Evolutionary conservation across 2,113 vertebrate species (phyloP), one percentile per base, ranked within the genome.

Genomic region (Clarias macrocephalus): DNA sequence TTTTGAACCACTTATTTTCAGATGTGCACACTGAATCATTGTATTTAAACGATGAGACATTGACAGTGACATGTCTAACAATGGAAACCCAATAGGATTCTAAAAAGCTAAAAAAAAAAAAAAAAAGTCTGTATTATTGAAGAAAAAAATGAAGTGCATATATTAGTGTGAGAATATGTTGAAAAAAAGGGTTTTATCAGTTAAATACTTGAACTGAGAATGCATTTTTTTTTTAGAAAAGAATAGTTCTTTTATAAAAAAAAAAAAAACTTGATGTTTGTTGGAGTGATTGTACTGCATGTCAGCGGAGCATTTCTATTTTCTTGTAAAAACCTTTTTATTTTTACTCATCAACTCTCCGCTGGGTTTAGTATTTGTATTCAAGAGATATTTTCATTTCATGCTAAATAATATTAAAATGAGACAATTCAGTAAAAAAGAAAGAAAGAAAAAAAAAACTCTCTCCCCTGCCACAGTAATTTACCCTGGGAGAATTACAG

Each of bases 31-130:
- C 23, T 65, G 81, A 87, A 79, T 83, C 68, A 82, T 42, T 84
- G 72, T 87, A 79, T 83, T 83, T 83, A 87, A 79, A 84, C 52
- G 62, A 87, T 87, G 72, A 87, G 42, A 87, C 80, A 83, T 76
- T 81, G 66, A 86, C 85, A 81, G 68, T 81, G 85, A 83, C 81
- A 68, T 83, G 76, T 79, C 81, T 21, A 87, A 87, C 86, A 83
- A 79, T 79, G 52, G 62, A 87, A 87, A 76, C 82, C 86, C 30
- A 56, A 60, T 8, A 60, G 28, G 75, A 76, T 54, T 79, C 77
- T 48, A 42, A 81, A 52, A 80, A 3, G 18, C 30, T 57, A 73
- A 77, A 25, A 28, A 33, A 57, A 30, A n/a, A n/a, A n/a, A n/a
- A n/a, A 81, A 63, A 60, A 48, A 76, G n/a, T 33, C 21, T 25